These are phyloP conservation scores for Drosophila mettleri DNA, from an alignment of 2,888 invertebrate species.

Conservation along the genomic window DNA sequence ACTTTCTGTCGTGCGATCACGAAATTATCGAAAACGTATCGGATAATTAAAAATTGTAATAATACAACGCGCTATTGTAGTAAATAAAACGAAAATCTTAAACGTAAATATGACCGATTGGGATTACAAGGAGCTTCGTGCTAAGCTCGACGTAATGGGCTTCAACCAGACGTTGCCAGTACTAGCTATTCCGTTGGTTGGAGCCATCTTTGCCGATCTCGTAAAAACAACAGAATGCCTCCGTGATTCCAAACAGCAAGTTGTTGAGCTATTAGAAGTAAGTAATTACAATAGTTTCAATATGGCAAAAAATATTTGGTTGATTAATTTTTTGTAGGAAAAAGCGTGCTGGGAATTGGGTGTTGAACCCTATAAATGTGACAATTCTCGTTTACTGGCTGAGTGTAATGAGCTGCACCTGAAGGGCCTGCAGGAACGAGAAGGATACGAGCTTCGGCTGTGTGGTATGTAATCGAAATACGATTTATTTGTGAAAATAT, in stretches of 20 bases:
- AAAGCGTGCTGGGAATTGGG: conserved; percentile 89
- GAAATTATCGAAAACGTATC: conserved; percentile 32
- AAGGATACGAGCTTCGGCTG: conserved; percentile 87
- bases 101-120: conserved; percentile 70
- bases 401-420: conserved; percentile 91
- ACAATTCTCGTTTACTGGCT: conserved; percentile 90
- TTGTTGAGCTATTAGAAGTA: conserved; percentile 89
- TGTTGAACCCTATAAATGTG: conserved; percentile 92
- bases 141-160: conserved; percentile 92
- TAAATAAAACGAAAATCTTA: conserved; percentile 18
- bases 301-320: background rate
- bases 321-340: conserved; percentile 86
- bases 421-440: conserved; percentile 88
- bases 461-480: conserved; percentile 83
- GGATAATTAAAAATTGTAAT: conserved; percentile 17
- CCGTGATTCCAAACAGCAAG: conserved; percentile 92
- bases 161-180: conserved; percentile 91
- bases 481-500: background rate
- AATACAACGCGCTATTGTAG: conserved; percentile 42
- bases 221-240: conserved; percentile 94
- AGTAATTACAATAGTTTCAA: background rate
- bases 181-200: conserved; percentile 92
- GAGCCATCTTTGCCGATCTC: conserved; percentile 92
- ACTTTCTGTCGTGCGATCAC: background rate
- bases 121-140: conserved; percentile 85